Evolutionary conservation across 2,113 vertebrate genomes (phyloP), one percentile per base, ranked within the genome.

Genomic region (Raja brachyura): DNA sequence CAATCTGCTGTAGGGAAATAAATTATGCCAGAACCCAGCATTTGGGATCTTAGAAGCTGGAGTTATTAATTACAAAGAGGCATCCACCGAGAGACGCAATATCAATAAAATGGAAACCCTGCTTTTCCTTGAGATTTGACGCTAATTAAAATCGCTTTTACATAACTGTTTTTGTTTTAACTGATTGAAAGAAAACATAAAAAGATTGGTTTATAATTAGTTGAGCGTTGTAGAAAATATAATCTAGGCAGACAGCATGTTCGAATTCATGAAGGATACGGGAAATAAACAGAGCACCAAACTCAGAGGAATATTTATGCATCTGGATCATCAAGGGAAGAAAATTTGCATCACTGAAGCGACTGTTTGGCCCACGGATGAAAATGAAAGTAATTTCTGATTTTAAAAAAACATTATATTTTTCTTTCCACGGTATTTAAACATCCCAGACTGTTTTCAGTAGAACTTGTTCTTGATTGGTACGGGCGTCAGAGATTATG

Each of bases 131-230:
- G 93, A 94, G 93, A 94, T 93, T 94, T 93, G 94, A 94, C 94
- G 95, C 94, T 94, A 96, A 95, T 96, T 96, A 95, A 96, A 96
- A 94, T 93, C 94, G 95, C 94, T 94, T 88, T 96, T 95, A 94
- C 10, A 88, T 95, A 95, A 96, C 96, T 95, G 94, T 94, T 94
- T 94, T 94, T 95, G 95, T 94, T 94, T 94, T 93, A 83, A 93
- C 94, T 96, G 95, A 96, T 95, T 96, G 95, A 95, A 96, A 95
- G 93, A 93, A 93, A 83, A 85, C 94, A 75, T 54, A 93, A 5
- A 92, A 48, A 73, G 33, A 39, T 92, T 92, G 94, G 94, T 93
- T 94, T 94, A 95, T 96, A 95, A 96, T 95, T 95, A 96, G 94
- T 94, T 94, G 88, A 8, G 85, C 94, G 93, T 11, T 95, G 93